Base-by-base conservation (phyloP, 1,140 invertebrate genomes). In the Eriocheir sinensis region DNA sequence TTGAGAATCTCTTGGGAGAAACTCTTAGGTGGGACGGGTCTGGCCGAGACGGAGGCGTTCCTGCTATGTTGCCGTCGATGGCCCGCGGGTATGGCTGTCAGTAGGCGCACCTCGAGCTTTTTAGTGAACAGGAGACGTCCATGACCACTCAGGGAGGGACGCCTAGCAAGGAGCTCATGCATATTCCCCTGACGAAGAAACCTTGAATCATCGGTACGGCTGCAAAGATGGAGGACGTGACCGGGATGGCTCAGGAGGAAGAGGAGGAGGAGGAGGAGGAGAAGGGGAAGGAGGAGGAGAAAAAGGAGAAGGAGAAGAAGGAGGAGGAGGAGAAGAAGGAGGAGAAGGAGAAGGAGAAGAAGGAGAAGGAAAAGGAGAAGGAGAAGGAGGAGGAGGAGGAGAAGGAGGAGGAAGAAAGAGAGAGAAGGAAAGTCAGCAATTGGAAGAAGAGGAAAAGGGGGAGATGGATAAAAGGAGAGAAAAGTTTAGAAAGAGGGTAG, bases 111-210 rank as follows among this genome's bases (percentile, higher is more conserved):
- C 60, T 72, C 60, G 60, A 72, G 60, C 60, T 72, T 72, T n/a
- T 72, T 72, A 72, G 60, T n/a, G 60, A 72, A 72, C 60, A 72
- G 60, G n/a, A 72, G 60, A 72, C 60, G 60, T 72, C n/a, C 60
- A 72, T 72, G 60, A 72, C 60, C 60, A 72, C 60, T 72, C 60
- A 72, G 60, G 27, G 60, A 72, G 60, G 27, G 60, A 72, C 60
- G 60, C 60, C 60, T 72, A n/a, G 60, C 60, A 72, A 72, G 60
- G 60, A n/a, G 17, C 60, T 72, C 60, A 30, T 88, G 85, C 38
- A 38, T 88, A 88, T 88, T 88, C 38, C 12, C 85, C 38, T 88
- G 85, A 88, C 85, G 85, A 88, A 88, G 85, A 44, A 88, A 41
- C 34, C 85, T 38, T 38, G 41, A 27, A 88, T 88, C 85, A 88